These are phyloP conservation scores for Ctenopoma multispine DNA, from an alignment of 2,797 vertebrate genomes.

Conservation along the genomic window DNA sequence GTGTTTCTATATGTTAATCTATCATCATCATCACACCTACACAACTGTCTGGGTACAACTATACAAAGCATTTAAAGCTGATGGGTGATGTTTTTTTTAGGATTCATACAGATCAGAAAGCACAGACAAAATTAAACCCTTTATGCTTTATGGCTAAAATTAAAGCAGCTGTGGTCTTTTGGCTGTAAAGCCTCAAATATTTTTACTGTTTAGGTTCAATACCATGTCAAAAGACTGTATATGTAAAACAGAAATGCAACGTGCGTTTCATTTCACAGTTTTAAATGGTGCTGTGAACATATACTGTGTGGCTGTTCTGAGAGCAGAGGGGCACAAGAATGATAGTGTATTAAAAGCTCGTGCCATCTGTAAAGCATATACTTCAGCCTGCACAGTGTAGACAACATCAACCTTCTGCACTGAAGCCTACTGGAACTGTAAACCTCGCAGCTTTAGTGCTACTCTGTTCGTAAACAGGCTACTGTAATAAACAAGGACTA, in stretches of 20 bases:
- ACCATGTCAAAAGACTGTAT: neutral
- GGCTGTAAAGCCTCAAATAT: neutral
- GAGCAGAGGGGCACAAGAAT: slow-evolving; percentile 11
- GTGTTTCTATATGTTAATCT: too few relatives aligned
- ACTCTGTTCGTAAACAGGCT: slow-evolving; percentile 48
- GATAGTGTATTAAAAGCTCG: slow-evolving; percentile 1
- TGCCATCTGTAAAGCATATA: neutral
- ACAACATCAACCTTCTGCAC: slow-evolving; percentile 14
- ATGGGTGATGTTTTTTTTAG: too few relatives aligned
- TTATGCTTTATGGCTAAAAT: neutral
- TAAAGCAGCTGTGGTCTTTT: neutral
- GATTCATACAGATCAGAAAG: neutral
- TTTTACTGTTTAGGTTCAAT: neutral
- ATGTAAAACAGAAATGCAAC: neutral
- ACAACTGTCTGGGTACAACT: neutral
- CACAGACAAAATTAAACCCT: neutral
- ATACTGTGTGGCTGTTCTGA: slow-evolving; percentile 25
- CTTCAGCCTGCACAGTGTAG: slow-evolving; percentile 16
- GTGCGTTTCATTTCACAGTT: neutral
- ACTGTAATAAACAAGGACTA: slow-evolving; percentile 8
- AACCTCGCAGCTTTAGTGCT: slow-evolving; percentile 30
- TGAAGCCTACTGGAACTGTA: slow-evolving; percentile 21
- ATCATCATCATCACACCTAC: slow-evolving; percentile 26
- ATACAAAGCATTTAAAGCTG: neutral
- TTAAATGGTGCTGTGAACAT: neutral